Percentiles rank a stretch among this genome's conserved stretches.
phyloP scores from a whole-genome alignment of 2,888 invertebrate species.

The Adineta ricciae region DNA sequence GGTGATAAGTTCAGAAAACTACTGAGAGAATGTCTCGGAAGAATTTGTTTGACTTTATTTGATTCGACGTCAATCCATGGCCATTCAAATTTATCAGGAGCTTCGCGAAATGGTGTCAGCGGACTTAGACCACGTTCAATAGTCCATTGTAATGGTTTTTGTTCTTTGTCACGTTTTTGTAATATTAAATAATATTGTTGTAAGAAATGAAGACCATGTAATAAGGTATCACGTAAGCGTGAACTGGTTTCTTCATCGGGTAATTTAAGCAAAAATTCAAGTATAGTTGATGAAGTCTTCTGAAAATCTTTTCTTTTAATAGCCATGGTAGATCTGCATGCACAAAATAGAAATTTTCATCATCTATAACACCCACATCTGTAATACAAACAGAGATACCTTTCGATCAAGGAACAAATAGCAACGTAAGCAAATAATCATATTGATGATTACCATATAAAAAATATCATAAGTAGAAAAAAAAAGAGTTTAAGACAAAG shows the following conservation, averaged over 20 bases:
- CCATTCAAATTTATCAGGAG: slow-evolving; percentile 34
- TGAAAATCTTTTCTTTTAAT: slow-evolving; percentile 30
- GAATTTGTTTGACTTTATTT: slow-evolving; percentile 29
- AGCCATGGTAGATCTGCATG: background rate
- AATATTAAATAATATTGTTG: slow-evolving; percentile 29
- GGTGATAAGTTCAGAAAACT: slow-evolving; percentile 26
- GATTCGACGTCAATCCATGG: slow-evolving; percentile 27
- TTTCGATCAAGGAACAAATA: background rate
- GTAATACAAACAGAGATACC: background rate
- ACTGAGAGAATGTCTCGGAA: slow-evolving; percentile 24
- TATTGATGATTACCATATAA: background rate
- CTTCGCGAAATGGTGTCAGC: slow-evolving; percentile 32
- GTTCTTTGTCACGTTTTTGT: slow-evolving; percentile 31
- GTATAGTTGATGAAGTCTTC: slow-evolving; percentile 31
- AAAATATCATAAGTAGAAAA: background rate
- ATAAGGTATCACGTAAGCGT: slow-evolving; percentile 29
- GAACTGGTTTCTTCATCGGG: slow-evolving; percentile 30
- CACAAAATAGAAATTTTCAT: background rate
- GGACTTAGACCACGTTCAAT: slow-evolving; percentile 32
- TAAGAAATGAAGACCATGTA: slow-evolving; percentile 31
- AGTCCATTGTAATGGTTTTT: slow-evolving; percentile 32
- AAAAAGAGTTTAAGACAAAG: background rate
- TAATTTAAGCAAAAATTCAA: slow-evolving; percentile 31
- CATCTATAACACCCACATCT: background rate
- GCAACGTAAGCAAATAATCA: background rate